Percentiles rank a stretch among this genome's conserved stretches.
These are phyloP conservation scores for Linnaemya tessellans DNA, from an alignment of 2,888 invertebrate genomes.

Conservation along the genomic window DNA sequence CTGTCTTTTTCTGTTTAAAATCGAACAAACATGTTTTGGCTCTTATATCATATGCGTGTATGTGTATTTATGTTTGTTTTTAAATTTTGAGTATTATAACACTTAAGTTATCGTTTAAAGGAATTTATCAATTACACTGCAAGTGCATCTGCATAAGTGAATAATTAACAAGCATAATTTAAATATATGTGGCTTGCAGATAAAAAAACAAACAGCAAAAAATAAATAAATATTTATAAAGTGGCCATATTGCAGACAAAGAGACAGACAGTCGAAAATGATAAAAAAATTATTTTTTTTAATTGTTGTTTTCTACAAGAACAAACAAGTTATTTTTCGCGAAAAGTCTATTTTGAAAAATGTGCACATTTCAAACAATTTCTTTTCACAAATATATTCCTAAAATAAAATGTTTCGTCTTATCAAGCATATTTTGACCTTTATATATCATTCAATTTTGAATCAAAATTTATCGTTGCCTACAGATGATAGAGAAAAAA, in stretches of 20 bases:
- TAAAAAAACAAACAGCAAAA: neutral
- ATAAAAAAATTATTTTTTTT: too few relatives aligned
- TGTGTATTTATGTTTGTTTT: slow-evolving; percentile 33
- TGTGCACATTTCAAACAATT: too few relatives aligned
- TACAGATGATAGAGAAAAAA: too few relatives aligned
- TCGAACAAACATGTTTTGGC: slow-evolving; percentile 60
- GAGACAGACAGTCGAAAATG: too few relatives aligned
- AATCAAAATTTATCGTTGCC: too few relatives aligned
- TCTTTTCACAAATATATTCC: too few relatives aligned
- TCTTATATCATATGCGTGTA: slow-evolving; percentile 20
- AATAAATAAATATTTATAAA: neutral
- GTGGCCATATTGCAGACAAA: neutral
- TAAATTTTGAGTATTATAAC: slow-evolving; percentile 45
- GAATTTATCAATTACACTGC: slow-evolving; percentile 54
- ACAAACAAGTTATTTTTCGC: too few relatives aligned
- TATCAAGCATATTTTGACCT: too few relatives aligned
- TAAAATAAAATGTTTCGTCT: too few relatives aligned
- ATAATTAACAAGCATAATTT: slow-evolving; percentile 51
- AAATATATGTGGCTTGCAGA: slow-evolving; percentile 56
- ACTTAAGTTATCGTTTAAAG: slow-evolving; percentile 40
- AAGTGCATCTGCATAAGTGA: slow-evolving; percentile 53
- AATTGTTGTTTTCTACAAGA: too few relatives aligned
- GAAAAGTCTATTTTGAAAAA: too few relatives aligned
- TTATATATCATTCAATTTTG: too few relatives aligned
- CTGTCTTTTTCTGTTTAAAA: slow-evolving; percentile 13